A percentile compares a stretch with the other conserved stretches of the same genome.
Evolutionary conservation across 2,113 vertebrate genomes (phyloP).

Genomic region (Arizona elegans): DNA sequence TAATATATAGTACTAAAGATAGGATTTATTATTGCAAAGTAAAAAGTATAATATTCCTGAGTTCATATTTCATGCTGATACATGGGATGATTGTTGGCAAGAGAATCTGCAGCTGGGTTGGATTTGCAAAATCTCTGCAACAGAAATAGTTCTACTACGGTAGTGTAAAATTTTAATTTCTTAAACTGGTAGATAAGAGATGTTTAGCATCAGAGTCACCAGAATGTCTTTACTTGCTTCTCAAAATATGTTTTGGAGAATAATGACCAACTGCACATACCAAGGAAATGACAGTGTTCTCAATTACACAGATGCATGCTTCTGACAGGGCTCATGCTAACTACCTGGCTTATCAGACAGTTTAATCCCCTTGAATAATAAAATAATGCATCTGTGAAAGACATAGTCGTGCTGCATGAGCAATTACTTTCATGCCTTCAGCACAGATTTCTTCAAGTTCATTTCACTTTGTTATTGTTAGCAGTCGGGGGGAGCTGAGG

Average conservation of each 20-base stretch:
- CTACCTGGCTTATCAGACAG: background rate
- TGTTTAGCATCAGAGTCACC: background rate
- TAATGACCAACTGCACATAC: background rate
- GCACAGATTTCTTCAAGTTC: conserved; percentile 5
- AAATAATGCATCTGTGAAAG: conserved; percentile 23
- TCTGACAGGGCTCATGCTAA: conserved; percentile 14
- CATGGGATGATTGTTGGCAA: background rate
- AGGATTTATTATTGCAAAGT: background rate
- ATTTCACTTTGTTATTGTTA: conserved; percentile 40
- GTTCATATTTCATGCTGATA: background rate
- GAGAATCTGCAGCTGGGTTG: background rate
- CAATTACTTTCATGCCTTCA: conserved; percentile 34
- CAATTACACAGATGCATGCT: background rate
- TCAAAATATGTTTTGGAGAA: background rate
- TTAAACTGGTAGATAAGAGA: background rate
- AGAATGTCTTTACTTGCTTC: conserved; percentile 4
- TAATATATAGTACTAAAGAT: background rate
- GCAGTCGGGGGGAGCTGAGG: background rate
- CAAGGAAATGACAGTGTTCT: background rate
- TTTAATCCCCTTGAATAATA: conserved; percentile 27
- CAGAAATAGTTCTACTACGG: background rate
- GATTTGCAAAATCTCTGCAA: background rate
- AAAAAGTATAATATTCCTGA: background rate
- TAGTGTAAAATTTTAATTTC: background rate
- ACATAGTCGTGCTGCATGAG: conserved; percentile 2